Evolutionary conservation across 2,888 invertebrate genomes (phyloP).

Genomic region (Pollenia amentaria): DNA sequence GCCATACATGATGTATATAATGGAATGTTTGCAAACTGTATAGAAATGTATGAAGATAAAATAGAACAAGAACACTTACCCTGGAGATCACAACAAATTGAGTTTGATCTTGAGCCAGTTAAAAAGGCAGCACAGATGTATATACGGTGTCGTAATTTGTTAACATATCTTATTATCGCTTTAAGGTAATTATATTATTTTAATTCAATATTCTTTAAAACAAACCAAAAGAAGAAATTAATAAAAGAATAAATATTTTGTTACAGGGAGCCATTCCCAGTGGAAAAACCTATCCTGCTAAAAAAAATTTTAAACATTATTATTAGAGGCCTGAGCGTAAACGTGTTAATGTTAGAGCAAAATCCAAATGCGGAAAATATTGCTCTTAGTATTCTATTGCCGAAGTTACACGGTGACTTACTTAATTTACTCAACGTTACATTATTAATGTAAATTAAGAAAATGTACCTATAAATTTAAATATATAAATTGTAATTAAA

Average conservation of each 20-base stretch:
- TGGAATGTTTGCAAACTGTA: constrained; percentile 77
- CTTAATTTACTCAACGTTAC: constrained; percentile 77
- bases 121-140: constrained; percentile 76
- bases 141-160: constrained; percentile 77
- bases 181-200: constrained; percentile 72
- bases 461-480: background rate
- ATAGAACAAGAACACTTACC: constrained; percentile 69
- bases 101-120: constrained; percentile 78
- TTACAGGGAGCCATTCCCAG: constrained; percentile 80
- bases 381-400: constrained; percentile 78
- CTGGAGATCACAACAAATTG: constrained; percentile 55
- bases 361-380: constrained; percentile 79
- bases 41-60: constrained; percentile 77
- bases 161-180: constrained; percentile 76
- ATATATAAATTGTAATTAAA: background rate
- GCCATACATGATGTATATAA: constrained; percentile 77
- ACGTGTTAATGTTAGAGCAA: constrained; percentile 76
- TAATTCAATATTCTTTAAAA: no score
- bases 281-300: constrained; percentile 78
- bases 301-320: constrained; percentile 79
- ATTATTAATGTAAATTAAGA: constrained; percentile 77
- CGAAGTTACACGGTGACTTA: constrained; percentile 78
- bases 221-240: no score
- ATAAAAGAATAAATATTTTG: background rate
- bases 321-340: constrained; percentile 78